Percentiles rank a stretch among this genome's conserved stretches.
Conservation (phyloP, 2,797 vertebrate genomes). For the Hydrocynus forskahlii region DNA sequence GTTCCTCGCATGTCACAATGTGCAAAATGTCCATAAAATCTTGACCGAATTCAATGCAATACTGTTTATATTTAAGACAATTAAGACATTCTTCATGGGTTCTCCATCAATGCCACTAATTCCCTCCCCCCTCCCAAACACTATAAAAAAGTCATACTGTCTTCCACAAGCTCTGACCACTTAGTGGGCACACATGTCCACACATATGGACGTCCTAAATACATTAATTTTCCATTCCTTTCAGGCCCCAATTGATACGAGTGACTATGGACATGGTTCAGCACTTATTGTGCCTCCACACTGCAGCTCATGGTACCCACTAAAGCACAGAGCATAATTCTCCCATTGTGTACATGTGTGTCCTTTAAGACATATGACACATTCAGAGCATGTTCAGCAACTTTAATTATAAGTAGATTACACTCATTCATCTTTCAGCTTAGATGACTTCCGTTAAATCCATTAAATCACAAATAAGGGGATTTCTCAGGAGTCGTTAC, state of each 20-base stretch:
- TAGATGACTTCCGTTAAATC: neutral
- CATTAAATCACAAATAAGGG: neutral
- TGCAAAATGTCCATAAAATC: too few relatives aligned
- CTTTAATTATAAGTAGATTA: constrained; percentile 40
- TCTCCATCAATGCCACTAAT: neutral
- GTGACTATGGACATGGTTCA: too few relatives aligned
- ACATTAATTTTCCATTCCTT: neutral
- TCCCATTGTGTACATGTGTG: too few relatives aligned
- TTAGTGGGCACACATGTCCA: neutral
- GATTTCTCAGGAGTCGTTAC: neutral
- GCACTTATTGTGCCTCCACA: neutral
- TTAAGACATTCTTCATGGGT: neutral
- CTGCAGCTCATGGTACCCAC: neutral
- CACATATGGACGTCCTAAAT: too few relatives aligned
- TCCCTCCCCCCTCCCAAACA: too few relatives aligned
- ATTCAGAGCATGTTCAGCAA: constrained; percentile 11
- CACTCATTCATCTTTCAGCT: neutral
- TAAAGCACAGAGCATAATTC: neutral
- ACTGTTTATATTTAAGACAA: neutral
- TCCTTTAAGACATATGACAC: constrained; percentile 4
- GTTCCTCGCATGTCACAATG: too few relatives aligned
- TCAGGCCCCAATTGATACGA: neutral
- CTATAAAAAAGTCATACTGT: too few relatives aligned
- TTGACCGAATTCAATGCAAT: too few relatives aligned
- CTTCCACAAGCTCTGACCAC: neutral